Conservation (phyloP, 2,888 invertebrate genomes). For the Carcina quercana region DNA sequence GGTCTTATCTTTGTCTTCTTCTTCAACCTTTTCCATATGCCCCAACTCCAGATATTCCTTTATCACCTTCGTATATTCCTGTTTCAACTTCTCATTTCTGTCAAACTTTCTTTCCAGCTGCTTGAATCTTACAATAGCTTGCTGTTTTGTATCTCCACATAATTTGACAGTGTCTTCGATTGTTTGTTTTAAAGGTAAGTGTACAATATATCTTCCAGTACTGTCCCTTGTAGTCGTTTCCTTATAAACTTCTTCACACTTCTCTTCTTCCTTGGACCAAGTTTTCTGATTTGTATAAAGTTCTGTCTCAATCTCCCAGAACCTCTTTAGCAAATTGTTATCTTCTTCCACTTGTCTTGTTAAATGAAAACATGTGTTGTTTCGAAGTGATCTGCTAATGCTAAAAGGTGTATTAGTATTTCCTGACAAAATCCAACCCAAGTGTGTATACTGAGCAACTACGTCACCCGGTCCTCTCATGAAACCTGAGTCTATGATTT, state of each 20-base stretch:
- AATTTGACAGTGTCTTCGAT: slow-evolving; percentile 4
- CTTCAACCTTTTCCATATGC: slow-evolving; percentile 6
- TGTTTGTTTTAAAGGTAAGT: slow-evolving; percentile 6
- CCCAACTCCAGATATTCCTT: slow-evolving; percentile 8
- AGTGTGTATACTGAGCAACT: slow-evolving; percentile 18
- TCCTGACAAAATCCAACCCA: slow-evolving; percentile 24
- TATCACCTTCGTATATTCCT: slow-evolving; percentile 7
- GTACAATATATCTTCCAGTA: slow-evolving; percentile 10
- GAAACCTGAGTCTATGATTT: too few relatives aligned
- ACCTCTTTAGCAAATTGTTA: slow-evolving; percentile 7
- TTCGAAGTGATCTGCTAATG: not conserved
- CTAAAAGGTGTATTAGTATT: slow-evolving; percentile 1
- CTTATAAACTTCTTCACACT: slow-evolving; percentile 1
- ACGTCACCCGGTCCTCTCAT: too few relatives aligned
- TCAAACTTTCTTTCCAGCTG: slow-evolving; percentile 6
- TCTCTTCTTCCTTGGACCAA: slow-evolving; percentile 3
- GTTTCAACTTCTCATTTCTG: slow-evolving; percentile 2
- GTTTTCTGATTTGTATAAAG: slow-evolving; percentile 10
- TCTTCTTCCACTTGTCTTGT: slow-evolving; percentile 1
- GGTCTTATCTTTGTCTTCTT: not conserved
- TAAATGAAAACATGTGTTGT: slow-evolving; percentile 2
- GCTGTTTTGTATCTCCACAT: slow-evolving; percentile 4
- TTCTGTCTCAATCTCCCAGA: slow-evolving; percentile 14
- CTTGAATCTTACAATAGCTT: slow-evolving; percentile 5
- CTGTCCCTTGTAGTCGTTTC: slow-evolving; percentile 6